phyloP scores from a whole-genome alignment of 2,888 invertebrate species.

The Mythimna impura region DNA sequence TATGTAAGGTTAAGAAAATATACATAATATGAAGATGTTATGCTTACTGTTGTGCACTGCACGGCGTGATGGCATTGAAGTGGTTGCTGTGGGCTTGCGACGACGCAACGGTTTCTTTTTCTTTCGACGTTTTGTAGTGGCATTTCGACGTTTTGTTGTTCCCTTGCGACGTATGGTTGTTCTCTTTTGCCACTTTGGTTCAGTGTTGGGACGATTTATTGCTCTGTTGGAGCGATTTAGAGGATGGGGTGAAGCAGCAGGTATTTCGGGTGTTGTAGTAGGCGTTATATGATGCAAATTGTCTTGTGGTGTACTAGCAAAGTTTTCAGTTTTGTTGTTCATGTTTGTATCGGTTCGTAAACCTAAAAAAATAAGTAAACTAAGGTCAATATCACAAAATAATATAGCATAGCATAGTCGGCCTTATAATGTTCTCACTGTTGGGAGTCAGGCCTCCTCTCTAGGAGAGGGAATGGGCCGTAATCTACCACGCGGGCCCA shows the following conservation, averaged over 20 bases:
- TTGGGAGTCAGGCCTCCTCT: too few species aligned
- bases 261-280: too few species aligned
- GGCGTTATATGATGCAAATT: background rate
- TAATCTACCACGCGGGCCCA: too few species aligned
- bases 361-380: background rate
- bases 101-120: background rate
- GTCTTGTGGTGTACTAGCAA: background rate
- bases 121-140: too few species aligned
- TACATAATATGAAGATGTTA: background rate
- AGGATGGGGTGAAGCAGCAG: background rate
- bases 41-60: background rate
- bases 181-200: background rate
- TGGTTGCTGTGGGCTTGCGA: background rate
- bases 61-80: background rate
- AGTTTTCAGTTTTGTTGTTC: background rate
- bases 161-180: background rate
- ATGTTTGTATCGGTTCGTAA: background rate
- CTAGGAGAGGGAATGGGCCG: too few species aligned
- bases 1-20: too few species aligned
- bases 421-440: too few species aligned
- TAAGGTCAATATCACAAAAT: background rate
- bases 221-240: background rate
- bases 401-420: background rate
- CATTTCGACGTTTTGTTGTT: background rate
- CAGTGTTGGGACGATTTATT: background rate